These are phyloP conservation scores for Acanthosepion lycidas DNA, from an alignment of 2,888 invertebrate species.

Conservation along the genomic window DNA sequence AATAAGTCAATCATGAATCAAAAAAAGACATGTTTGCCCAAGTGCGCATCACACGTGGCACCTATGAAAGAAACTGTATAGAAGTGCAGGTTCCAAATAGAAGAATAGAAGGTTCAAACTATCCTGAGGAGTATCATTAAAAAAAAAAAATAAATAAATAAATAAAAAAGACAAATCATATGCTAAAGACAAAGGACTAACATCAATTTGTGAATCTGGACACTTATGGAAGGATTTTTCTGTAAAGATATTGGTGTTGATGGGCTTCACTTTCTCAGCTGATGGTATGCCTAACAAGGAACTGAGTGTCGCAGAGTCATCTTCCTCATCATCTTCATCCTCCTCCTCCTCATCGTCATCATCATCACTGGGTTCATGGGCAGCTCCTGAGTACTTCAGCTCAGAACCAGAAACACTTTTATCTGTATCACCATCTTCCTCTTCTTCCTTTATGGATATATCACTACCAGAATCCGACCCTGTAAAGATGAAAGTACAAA, in stretches of 20 bases:
- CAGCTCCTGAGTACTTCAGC: constrained; percentile 48
- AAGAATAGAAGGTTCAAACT: no score
- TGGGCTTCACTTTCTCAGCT: constrained; percentile 57
- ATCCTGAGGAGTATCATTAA: no score
- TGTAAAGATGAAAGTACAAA: background rate
- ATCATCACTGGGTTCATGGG: constrained; percentile 49
- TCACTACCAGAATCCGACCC: constrained; percentile 36
- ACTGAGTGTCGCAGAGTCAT: constrained; percentile 43
- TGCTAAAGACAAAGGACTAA: background rate
- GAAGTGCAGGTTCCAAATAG: no score
- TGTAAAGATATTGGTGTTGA: constrained; percentile 15
- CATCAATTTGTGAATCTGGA: constrained; percentile 42
- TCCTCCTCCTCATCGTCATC: constrained; percentile 50
- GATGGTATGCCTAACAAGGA: constrained; percentile 14
- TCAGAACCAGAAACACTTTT: constrained; percentile 42
- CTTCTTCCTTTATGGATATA: constrained; percentile 46
- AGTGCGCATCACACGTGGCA: no score
- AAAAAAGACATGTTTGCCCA: no score
- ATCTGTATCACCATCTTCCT: constrained; percentile 49
- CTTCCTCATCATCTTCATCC: constrained; percentile 50
- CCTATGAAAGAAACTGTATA: no score
- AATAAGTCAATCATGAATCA: no score
- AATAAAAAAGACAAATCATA: background rate
- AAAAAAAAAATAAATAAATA: no score
- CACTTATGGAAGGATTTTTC: constrained; percentile 44